phyloP scores from a whole-genome alignment of 92 coral and sea anemone species.

The Chrysogorgia sp. region DNA sequence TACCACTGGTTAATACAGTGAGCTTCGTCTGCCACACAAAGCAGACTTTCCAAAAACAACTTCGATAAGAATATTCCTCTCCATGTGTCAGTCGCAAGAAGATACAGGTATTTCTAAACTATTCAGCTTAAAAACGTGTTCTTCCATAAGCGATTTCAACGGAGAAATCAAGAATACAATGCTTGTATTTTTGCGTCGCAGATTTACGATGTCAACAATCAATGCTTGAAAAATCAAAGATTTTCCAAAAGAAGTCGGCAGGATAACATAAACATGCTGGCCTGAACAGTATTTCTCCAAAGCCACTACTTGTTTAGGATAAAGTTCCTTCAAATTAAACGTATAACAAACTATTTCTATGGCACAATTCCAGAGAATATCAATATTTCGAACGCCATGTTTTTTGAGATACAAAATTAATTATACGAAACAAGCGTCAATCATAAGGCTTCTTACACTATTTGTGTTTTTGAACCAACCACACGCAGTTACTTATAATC shows the following conservation, averaged over 20 bases:
- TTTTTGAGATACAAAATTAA: slow-evolving; percentile 15
- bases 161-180: no score
- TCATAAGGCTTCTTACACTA: no score
- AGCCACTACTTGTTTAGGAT: slow-evolving; percentile 33
- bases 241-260: slow-evolving; percentile 15
- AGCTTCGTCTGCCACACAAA: no score
- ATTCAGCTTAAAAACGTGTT: neutral
- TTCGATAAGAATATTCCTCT: neutral
- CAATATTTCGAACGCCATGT: no score
- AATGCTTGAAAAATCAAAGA: no score
- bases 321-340: no score
- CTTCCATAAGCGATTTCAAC: neutral
- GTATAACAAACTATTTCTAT: no score
- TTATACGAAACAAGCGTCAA: no score
- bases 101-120: neutral
- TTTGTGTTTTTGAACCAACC: neutral
- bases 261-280: neutral
- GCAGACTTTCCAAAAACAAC: no score
- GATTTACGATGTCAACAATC: neutral
- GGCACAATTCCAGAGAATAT: no score
- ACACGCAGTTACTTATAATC: neutral
- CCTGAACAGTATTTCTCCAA: neutral
- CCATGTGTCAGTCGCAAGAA: neutral
- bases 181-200: no score
- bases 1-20: no score